Evolutionary conservation across 2,113 vertebrate species (phyloP), one percentile per base, ranked within the genome.

Genomic region (Brachyhypopomus occidentalis): DNA sequence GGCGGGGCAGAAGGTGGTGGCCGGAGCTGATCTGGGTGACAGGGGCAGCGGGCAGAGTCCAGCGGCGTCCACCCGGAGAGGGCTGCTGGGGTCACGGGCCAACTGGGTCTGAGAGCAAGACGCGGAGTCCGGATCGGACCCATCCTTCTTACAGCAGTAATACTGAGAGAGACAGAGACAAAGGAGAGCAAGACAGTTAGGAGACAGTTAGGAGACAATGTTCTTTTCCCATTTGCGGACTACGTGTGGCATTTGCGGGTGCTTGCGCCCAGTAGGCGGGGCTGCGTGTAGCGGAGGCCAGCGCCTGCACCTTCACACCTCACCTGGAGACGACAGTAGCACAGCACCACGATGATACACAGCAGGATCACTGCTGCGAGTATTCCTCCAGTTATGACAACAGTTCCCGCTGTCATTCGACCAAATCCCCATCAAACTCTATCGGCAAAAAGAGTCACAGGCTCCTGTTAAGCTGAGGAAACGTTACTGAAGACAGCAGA

Each of bases 361-460:
- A 99, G 94, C 79, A 99, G 96, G 93, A 99, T 99, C 91, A 97
- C 96, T 5, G 98, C 96, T 5, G 98, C 98, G 92, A 99, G 96
- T 92, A 99, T 98, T 96, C 98, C 98, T 90, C 98, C 98, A 36
- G 97, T 98, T 94, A 99, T 99, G 90, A 99, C 98, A 92, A 99
- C 98, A 89, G 98, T 99, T 97, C 98, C 98, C 88, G 98, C 98
- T 96, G 97, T 98, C 98, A 99, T 99, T 95, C 98, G 97, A 95
- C 94, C 98, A 89, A 88, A 89, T 96, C 97, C 96, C 98, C 97
- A 99, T 99, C 94, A 95, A 99, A 96, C 95, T 95, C 95, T 97
- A 91, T 30, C 86, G 84, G 85, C 58, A 81, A 76, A 83, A 63
- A 23, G 36, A 63, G n/a, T 71, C 30, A 85, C 80, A 12, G 38